These are phyloP conservation scores for Sphaerodactylus townsendi DNA, from an alignment of 2,113 vertebrate species.

Conservation along the genomic window DNA sequence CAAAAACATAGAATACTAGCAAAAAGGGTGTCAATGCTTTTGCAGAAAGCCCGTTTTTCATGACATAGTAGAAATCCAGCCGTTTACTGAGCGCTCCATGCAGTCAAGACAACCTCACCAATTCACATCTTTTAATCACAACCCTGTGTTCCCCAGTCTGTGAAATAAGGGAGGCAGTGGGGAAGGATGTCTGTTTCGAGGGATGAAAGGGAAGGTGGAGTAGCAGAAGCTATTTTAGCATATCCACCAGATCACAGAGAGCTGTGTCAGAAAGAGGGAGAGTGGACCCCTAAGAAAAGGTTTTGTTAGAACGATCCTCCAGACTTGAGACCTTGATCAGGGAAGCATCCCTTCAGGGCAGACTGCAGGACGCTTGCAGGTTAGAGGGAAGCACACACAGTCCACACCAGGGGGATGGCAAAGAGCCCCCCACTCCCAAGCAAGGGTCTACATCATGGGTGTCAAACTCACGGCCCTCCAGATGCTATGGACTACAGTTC, in stretches of 20 bases:
- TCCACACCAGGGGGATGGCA: no score
- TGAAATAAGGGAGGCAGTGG: background rate
- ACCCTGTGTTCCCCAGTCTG: no score
- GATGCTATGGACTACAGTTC: no score
- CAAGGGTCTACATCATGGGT: no score
- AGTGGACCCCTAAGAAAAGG: no score
- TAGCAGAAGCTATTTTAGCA: background rate
- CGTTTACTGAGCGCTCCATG: slow-evolving; percentile 59
- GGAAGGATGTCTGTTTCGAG: background rate
- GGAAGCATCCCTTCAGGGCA: no score
- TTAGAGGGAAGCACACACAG: no score
- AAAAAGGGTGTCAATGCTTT: no score
- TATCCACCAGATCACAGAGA: background rate
- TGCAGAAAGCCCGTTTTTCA: slow-evolving; percentile 9
- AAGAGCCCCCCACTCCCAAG: no score
- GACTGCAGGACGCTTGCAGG: no score
- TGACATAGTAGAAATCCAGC: slow-evolving; percentile 36
- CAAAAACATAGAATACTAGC: background rate
- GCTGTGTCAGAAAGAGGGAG: background rate
- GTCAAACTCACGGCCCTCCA: no score
- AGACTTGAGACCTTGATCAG: no score
- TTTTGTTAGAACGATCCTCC: background rate
- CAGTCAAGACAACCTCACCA: background rate
- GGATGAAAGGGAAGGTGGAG: background rate
- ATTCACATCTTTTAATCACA: slow-evolving; percentile 36